A percentile compares a stretch with the other conserved stretches of the same genome.
Conservation (phyloP, 2,113 vertebrate genomes). For the Lophura nycthemera region DNA sequence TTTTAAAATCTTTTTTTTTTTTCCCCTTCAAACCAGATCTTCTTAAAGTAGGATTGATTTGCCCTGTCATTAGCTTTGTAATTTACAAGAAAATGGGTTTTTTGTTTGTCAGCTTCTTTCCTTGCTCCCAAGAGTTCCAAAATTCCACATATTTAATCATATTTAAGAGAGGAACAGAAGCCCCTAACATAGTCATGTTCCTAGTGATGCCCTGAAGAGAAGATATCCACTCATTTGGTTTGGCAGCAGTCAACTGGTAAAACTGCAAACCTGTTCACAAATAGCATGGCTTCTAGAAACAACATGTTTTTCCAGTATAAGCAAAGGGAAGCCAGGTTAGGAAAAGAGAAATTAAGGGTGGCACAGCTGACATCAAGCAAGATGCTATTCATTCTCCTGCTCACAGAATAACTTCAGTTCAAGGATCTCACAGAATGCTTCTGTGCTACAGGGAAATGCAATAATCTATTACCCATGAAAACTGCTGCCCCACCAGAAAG, state of each 20-base stretch:
- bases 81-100: neutral
- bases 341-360: neutral
- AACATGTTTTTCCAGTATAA: fast-evolving
- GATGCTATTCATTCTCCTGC: neutral
- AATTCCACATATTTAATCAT: neutral
- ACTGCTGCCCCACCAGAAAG: neutral
- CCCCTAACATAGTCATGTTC: neutral
- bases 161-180: neutral
- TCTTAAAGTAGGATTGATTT: neutral
- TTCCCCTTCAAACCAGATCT: neutral
- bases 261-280: neutral
- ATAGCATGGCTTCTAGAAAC: neutral
- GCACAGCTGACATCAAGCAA: neutral
- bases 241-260: neutral
- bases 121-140: neutral
- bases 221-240: neutral
- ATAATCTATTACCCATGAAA: neutral
- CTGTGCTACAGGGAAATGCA: neutral
- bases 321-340: fast-evolving
- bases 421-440: neutral
- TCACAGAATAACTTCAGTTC: neutral
- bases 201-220: neutral
- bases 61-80: neutral
- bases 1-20: neutral
- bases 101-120: neutral